Evolutionary conservation across 2,888 invertebrate genomes (phyloP).

Genomic region (Mimumesa dahlbomi): DNA sequence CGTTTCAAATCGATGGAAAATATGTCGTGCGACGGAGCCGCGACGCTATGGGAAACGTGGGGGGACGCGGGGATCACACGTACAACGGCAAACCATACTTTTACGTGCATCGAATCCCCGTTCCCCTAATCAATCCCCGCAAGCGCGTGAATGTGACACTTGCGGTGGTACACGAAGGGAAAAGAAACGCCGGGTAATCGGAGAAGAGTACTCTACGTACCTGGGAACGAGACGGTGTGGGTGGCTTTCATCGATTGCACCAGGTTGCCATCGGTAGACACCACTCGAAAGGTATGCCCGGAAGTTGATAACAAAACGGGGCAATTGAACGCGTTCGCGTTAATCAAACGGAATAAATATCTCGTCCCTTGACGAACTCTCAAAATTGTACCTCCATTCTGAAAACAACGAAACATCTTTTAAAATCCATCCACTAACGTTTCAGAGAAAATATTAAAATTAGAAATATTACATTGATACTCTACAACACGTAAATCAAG

Average conservation of each 20-base stretch:
- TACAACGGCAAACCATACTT: too few species aligned
- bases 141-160: too few species aligned
- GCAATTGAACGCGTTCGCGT: constrained; percentile 83
- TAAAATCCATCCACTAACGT: background rate
- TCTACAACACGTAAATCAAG: background rate
- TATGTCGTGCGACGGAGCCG: too few species aligned
- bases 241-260: constrained; percentile 78
- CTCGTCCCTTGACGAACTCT: constrained; percentile 80
- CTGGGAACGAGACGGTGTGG: constrained; percentile 35
- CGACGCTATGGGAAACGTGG: too few species aligned
- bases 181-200: too few species aligned
- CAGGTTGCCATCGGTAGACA: constrained; percentile 82
- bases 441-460: too few species aligned
- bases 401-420: constrained; percentile 18
- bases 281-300: constrained; percentile 81
- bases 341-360: constrained; percentile 82
- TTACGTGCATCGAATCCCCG: too few species aligned
- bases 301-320: constrained; percentile 81
- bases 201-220: too few species aligned
- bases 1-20: too few species aligned
- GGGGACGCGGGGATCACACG: too few species aligned
- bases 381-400: constrained; percentile 47
- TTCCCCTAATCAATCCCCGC: too few species aligned
- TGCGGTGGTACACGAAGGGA: background rate
- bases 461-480: too few species aligned